Percentiles rank a stretch among this genome's conserved stretches.
Conservation (phyloP, 2,113 vertebrate species). For the Zeus faber region DNA sequence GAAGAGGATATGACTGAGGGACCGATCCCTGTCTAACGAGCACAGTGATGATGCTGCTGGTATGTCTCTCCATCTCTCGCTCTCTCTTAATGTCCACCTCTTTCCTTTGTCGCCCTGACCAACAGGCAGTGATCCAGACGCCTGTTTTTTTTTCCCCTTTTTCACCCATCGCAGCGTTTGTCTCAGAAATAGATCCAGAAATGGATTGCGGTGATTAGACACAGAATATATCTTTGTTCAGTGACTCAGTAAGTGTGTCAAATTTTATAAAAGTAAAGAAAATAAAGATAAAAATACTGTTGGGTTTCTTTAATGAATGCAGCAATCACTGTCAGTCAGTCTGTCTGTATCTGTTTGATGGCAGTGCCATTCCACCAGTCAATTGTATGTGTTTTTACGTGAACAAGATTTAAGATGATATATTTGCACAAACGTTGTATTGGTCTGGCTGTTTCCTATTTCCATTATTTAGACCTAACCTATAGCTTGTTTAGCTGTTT, state of each 20-base stretch:
- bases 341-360: too few relatives aligned
- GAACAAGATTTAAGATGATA: too few relatives aligned
- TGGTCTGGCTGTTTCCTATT: too few relatives aligned
- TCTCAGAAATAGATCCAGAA: conserved; percentile 41
- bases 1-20: conserved; percentile 10
- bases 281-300: conserved; percentile 32
- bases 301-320: background rate
- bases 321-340: too few relatives aligned
- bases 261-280: conserved; percentile 24
- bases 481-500: too few relatives aligned
- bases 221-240: conserved; percentile 18
- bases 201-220: conserved; percentile 47
- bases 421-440: too few relatives aligned
- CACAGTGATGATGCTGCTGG: background rate
- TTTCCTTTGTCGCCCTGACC: conserved; percentile 28
- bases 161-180: conserved; percentile 32
- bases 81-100: conserved; percentile 1
- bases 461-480: too few relatives aligned
- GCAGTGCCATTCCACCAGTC: too few relatives aligned
- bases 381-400: too few relatives aligned
- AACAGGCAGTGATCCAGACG: conserved; percentile 11
- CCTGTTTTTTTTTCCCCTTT: conserved; percentile 11
- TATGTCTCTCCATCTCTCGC: background rate
- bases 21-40: conserved; percentile 13
- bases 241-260: conserved; percentile 32